These are phyloP conservation scores for Brachionichthys hirsutus DNA, from an alignment of 2,113 vertebrate genomes.

Conservation along the genomic window DNA sequence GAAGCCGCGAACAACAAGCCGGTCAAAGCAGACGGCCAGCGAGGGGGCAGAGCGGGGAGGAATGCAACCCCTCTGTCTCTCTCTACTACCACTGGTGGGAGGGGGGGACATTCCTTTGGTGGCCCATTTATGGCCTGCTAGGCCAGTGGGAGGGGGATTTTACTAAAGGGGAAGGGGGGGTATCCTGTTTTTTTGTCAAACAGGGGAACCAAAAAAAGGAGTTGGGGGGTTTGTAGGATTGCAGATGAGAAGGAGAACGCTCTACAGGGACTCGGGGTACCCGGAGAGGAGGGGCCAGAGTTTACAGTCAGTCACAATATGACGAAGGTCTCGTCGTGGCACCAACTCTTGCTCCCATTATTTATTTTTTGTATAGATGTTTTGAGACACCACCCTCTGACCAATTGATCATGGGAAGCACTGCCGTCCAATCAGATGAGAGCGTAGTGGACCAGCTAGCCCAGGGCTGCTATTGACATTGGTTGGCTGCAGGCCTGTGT, in stretches of 20 bases:
- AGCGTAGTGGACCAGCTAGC: neutral
- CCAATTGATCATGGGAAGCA: neutral
- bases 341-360: conserved; percentile 19
- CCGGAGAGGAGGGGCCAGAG: neutral
- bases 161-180: conserved; percentile 31
- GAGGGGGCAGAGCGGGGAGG: conserved; percentile 49
- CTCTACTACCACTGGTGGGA: conserved; percentile 46
- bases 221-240: conserved; percentile 27
- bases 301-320: conserved; percentile 7
- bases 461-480: conserved; percentile 12
- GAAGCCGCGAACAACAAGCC: conserved; percentile 40
- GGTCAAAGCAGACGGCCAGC: conserved; percentile 36
- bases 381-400: neutral
- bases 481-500: conserved; percentile 11
- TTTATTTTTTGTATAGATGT: conserved; percentile 21
- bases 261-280: conserved; percentile 4
- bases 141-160: conserved; percentile 51
- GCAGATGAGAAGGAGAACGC: conserved; percentile 50
- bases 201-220: conserved; percentile 2
- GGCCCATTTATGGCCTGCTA: conserved; percentile 60
- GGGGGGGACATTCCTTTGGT: conserved; percentile 68
- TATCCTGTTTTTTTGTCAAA: conserved; percentile 51
- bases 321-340: conserved; percentile 9
- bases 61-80: conserved; percentile 54
- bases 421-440: neutral